A percentile compares a stretch with the other conserved stretches of the same genome.
Evolutionary conservation across 2,113 vertebrate genomes (phyloP).

Genomic region (Lampris incognitus): DNA sequence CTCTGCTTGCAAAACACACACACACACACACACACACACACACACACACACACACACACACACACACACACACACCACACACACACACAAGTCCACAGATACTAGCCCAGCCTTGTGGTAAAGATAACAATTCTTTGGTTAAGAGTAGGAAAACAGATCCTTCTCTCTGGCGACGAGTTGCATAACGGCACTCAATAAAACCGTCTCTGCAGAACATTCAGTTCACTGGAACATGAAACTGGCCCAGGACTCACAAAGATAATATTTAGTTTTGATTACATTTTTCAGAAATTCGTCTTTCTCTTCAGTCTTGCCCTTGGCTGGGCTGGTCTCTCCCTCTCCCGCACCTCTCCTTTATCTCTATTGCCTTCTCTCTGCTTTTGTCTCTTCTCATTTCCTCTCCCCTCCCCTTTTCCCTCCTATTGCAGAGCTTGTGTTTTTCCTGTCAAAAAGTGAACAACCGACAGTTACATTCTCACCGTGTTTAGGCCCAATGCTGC

Average conservation of each 20-base stretch:
- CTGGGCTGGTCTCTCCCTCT: not conserved
- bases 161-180: constrained; percentile 40
- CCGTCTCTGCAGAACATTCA: constrained; percentile 9
- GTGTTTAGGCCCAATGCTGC: constrained; percentile 1
- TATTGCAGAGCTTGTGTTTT: constrained; percentile 63
- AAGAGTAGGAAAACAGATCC: constrained; percentile 39
- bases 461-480: constrained; percentile 19
- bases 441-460: constrained; percentile 20
- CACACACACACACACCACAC: constrained; percentile 21
- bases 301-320: not conserved
- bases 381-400: not conserved
- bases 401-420: constrained; percentile 17
- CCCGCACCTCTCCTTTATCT: not conserved
- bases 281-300: not conserved
- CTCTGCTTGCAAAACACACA: no score
- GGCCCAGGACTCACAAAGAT: constrained; percentile 27
- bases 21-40: not conserved
- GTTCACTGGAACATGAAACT: constrained; percentile 14
- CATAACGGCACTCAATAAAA: constrained; percentile 42
- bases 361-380: not conserved
- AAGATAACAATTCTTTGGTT: constrained; percentile 46
- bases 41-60: constrained; percentile 5
- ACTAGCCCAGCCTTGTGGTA: constrained; percentile 25
- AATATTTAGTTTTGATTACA: constrained; percentile 23
- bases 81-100: constrained; percentile 6